Evolutionary conservation across 2,888 invertebrate species (phyloP).

Genomic region (Germaria angustata): DNA sequence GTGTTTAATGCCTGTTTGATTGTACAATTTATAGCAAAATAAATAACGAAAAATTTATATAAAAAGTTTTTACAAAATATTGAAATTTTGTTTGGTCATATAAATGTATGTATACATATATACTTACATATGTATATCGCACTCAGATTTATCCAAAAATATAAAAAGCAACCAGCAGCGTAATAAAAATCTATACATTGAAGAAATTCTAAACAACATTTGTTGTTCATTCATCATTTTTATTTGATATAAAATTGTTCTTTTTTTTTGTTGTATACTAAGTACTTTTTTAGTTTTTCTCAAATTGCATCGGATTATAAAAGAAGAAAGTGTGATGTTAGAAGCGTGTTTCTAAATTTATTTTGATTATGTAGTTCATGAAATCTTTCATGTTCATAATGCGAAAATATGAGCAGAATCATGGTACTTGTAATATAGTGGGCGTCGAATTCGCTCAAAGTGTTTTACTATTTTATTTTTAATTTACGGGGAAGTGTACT

Average conservation of each 20-base stretch:
- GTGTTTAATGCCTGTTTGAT: slow-evolving; percentile 62
- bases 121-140: neutral
- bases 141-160: slow-evolving; percentile 19
- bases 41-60: slow-evolving; percentile 5
- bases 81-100: slow-evolving; percentile 1
- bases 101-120: neutral
- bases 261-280: slow-evolving; percentile 5
- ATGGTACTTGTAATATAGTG: slow-evolving; percentile 57
- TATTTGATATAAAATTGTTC: slow-evolving; percentile 40
- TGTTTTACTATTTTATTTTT: neutral
- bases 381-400: slow-evolving; percentile 43
- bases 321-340: neutral
- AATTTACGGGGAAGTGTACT: slow-evolving; percentile 26
- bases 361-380: slow-evolving; percentile 36
- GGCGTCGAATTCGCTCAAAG: slow-evolving; percentile 46
- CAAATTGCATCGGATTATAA: slow-evolving; percentile 49
- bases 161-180: neutral
- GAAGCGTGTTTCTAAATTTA: slow-evolving; percentile 34
- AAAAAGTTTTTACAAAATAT: slow-evolving; percentile 8
- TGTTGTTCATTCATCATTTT: slow-evolving; percentile 68
- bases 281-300: slow-evolving; percentile 26
- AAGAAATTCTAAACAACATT: slow-evolving; percentile 59
- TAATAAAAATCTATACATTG: slow-evolving; percentile 37
- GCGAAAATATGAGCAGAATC: slow-evolving; percentile 47
- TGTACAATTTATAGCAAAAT: slow-evolving; percentile 57